Conservation (phyloP, 2,113 vertebrate genomes). For the Miniopterus natalensis region DNA sequence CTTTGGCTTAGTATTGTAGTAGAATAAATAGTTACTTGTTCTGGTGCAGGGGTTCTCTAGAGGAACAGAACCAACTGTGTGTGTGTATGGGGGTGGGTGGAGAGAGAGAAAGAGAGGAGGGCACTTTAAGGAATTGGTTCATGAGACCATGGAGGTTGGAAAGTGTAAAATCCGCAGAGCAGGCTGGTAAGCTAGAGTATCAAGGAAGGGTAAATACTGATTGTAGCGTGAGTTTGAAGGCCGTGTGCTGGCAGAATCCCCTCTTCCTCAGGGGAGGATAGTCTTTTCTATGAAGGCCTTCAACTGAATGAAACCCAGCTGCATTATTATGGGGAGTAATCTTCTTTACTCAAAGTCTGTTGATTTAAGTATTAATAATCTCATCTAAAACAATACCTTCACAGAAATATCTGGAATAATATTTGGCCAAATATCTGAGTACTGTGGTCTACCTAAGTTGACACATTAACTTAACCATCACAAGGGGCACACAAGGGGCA, state of each 20-base stretch:
- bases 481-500: not conserved
- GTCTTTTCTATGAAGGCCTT: constrained; percentile 7
- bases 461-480: not conserved
- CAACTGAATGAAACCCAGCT: not conserved
- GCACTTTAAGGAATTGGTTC: not conserved
- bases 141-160: not conserved
- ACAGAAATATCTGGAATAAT: constrained; percentile 41
- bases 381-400: not conserved
- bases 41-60: not conserved
- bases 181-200: not conserved
- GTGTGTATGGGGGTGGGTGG: not conserved
- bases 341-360: constrained; percentile 4
- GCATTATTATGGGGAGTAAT: not conserved
- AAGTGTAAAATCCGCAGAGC: not conserved
- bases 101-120: too few species aligned
- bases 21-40: constrained; percentile 32
- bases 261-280: not conserved
- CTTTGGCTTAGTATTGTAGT: constrained; percentile 22
- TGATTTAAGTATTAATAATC: constrained; percentile 16
- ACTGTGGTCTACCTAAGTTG: not conserved
- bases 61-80: not conserved
- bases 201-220: not conserved
- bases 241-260: not conserved
- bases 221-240: not conserved
- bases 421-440: constrained; percentile 1